Percentiles rank a stretch among this genome's conserved stretches.
Conservation (phyloP, 2,888 invertebrate genomes). For the Stratiomys singularior region DNA sequence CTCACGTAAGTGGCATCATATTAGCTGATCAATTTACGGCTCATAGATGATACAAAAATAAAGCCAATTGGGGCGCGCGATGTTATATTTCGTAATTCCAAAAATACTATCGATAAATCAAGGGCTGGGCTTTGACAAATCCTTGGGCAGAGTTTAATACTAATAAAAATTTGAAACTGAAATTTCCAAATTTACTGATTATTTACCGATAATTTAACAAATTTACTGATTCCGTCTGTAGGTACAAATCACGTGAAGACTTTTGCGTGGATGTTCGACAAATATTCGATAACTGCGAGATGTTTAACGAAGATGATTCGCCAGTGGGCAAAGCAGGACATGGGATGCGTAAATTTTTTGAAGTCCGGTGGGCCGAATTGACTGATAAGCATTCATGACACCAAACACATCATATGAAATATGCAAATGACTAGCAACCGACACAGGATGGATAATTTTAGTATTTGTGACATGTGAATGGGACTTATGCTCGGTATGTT, state of each 20-base stretch:
- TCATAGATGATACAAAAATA: too few species aligned
- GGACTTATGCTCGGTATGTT: too few species aligned
- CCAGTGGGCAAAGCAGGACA: slow-evolving; percentile 97
- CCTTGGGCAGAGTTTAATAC: too few species aligned
- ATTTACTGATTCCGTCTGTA: slow-evolving; percentile 63
- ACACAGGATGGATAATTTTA: neutral
- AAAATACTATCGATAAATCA: too few species aligned
- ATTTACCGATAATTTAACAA: neutral
- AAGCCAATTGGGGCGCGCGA: too few species aligned
- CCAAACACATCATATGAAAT: slow-evolving; percentile 59
- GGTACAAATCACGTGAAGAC: slow-evolving; percentile 92
- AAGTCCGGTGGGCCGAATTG: slow-evolving; percentile 85
- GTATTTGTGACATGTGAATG: neutral
- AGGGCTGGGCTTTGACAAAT: too few species aligned
- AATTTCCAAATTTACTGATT: too few species aligned
- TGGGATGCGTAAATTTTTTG: slow-evolving; percentile 91
- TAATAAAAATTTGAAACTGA: too few species aligned
- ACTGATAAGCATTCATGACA: slow-evolving; percentile 67
- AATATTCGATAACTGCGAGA: slow-evolving; percentile 97
- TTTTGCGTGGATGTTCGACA: slow-evolving; percentile 92
- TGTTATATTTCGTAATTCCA: too few species aligned
- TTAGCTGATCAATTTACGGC: too few species aligned
- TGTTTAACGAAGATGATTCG: slow-evolving; percentile 98
- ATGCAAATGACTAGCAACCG: slow-evolving; percentile 54
- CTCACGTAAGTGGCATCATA: slow-evolving; percentile 72